phyloP scores from a whole-genome alignment of 1,140 invertebrate genomes.

The Cherax destructor region DNA sequence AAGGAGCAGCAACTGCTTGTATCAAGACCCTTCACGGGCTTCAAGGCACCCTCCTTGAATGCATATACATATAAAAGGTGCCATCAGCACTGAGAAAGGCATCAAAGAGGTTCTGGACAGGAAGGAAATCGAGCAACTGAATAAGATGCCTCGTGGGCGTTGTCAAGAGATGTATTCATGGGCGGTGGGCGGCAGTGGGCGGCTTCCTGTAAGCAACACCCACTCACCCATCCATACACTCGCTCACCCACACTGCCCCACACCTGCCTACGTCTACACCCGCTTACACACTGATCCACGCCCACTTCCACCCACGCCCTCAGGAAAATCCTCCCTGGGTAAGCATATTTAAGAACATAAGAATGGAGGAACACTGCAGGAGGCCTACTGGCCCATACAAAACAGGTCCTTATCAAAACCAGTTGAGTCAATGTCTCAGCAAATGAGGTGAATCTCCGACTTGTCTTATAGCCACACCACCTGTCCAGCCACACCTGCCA shows the following conservation, averaged over 20 bases:
- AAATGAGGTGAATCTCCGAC: slow-evolving; percentile 8
- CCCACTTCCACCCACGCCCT: background rate
- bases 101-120: slow-evolving; percentile 13
- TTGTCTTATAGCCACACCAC: too few species aligned
- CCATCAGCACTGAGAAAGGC: background rate
- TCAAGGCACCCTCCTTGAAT: too few species aligned
- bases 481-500: too few species aligned
- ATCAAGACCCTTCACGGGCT: too few species aligned
- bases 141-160: background rate
- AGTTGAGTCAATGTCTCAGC: slow-evolving; percentile 1
- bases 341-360: background rate
- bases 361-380: too few species aligned
- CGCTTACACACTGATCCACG: background rate
- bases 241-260: too few species aligned
- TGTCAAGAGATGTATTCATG: slow-evolving; percentile 29
- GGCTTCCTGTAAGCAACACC: background rate
- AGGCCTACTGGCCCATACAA: too few species aligned
- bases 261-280: too few species aligned
- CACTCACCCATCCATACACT: background rate
- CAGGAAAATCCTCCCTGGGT: background rate
- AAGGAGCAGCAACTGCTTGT: too few species aligned
- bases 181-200: background rate
- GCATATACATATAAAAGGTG: too few species aligned
- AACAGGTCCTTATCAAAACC: too few species aligned
- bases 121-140: slow-evolving; percentile 16